Conservation (phyloP, 2,797 vertebrate genomes). For the Pseudocheirus occidentalis region DNA sequence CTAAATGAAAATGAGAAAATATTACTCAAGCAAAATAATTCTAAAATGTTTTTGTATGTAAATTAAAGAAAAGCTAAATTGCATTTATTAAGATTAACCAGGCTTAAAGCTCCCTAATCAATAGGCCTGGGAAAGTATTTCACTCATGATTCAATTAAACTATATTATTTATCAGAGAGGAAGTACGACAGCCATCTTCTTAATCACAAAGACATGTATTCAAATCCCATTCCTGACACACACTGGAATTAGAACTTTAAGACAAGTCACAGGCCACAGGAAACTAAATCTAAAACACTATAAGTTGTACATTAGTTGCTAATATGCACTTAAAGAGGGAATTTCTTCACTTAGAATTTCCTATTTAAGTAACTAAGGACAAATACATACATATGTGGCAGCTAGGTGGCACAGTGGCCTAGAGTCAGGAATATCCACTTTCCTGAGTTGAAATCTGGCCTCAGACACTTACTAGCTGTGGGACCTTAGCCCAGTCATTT, state of each 20-base stretch:
- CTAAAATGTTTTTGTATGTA: constrained; percentile 34
- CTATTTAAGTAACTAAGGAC: not conserved
- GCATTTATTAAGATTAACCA: constrained; percentile 44
- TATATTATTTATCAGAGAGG: not conserved
- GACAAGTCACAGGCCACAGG: not conserved
- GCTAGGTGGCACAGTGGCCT: not conserved
- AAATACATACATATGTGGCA: not conserved
- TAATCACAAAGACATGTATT: not conserved
- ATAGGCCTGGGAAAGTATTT: not conserved
- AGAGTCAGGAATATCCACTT: not conserved
- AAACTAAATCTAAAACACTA: not conserved
- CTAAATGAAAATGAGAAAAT: constrained; percentile 30
- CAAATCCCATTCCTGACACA: not conserved
- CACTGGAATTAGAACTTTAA: not conserved
- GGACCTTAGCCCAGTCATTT: not conserved
- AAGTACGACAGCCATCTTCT: not conserved
- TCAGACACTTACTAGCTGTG: not conserved
- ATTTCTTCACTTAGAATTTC: not conserved
- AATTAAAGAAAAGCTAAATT: constrained; percentile 31
- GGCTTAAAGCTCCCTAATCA: not conserved
- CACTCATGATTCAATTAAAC: not conserved
- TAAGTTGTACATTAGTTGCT: not conserved
- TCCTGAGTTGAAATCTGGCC: not conserved
- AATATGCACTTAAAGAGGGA: not conserved
- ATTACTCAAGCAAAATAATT: constrained; percentile 45